Evolutionary conservation across 35 echinoderm and acorn worm species (phyloP), one percentile per base, ranked within the genome.

Genomic region (Ophiothrix spiculata): DNA sequence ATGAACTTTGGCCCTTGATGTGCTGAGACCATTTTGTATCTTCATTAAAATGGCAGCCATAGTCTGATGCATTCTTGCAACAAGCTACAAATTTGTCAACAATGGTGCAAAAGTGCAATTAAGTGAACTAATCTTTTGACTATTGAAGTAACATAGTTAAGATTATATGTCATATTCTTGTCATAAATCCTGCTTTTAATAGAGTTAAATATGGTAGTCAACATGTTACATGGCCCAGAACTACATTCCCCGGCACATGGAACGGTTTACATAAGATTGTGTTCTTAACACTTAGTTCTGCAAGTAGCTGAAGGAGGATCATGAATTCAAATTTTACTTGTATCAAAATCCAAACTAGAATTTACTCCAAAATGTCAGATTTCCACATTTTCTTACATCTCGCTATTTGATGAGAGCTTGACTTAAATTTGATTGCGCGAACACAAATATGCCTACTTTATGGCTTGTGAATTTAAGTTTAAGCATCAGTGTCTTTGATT

Each of bases 231-330:
- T n/a, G n/a, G n/a, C n/a, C n/a, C 45, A 11, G 45, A 54, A 54
- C 45, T 54, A 54, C 45, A 54, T 54, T 11, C 45, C n/a, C n/a
- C n/a, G n/a, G 21, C 29, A 69, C 60, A 6, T 69, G 23, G 3
- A 69, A 69, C 60, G 29, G n/a, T 69, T 69, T 69, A n/a, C 60
- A 25, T n/a, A 69, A 69, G 60, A 69, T 69, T 69, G 60, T 69
- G 25, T 69, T 69, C 60, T 69, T 69, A 69, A 69, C 60, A 12
- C 60, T 69, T 28, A 25, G 4, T 69, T 49, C 23, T n/a, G 1
- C 60, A 69, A 69, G 60, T 69, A 69, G 60, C 16, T 69, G 60
- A 25, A n/a, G n/a, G 16, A 15, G 23, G 60, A 25, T 12, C 29
- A 4, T 10, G 23, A 69, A 69, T 69, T 69, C 23, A 6, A 15